These are phyloP conservation scores for Rhagonycha fulva DNA, from an alignment of 2,888 invertebrate species.

Conservation along the genomic window DNA sequence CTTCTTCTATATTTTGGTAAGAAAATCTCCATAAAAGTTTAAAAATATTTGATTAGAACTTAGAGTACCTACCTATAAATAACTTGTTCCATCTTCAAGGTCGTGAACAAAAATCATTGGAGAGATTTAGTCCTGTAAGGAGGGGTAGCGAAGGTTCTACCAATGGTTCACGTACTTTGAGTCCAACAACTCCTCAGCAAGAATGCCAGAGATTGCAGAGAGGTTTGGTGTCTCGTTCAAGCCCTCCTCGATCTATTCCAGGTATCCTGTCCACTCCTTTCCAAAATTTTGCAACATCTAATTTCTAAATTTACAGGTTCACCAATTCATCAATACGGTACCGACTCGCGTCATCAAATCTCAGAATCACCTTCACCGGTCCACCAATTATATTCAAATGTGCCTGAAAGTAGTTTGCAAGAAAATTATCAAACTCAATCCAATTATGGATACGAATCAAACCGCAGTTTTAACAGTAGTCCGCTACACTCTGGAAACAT, in stretches of 20 bases:
- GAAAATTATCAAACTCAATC: constrained; percentile 21
- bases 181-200: constrained; percentile 71
- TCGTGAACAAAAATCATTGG: constrained; percentile 63
- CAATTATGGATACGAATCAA: constrained; percentile 31
- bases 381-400: constrained; percentile 57
- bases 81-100: constrained; percentile 48
- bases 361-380: constrained; percentile 61
- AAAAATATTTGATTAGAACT: not conserved
- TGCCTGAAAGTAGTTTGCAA: constrained; percentile 20
- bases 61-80: not conserved
- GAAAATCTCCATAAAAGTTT: constrained; percentile 13
- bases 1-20: constrained; percentile 5
- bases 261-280: constrained; percentile 49
- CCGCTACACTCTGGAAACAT: constrained; percentile 42
- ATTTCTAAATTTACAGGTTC: constrained; percentile 56
- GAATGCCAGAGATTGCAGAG: constrained; percentile 80
- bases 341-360: constrained; percentile 47
- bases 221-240: constrained; percentile 55
- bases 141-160: constrained; percentile 81
- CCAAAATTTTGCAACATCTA: not conserved
- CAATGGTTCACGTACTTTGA: constrained; percentile 58
- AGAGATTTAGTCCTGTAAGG: constrained; percentile 89
- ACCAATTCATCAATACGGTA: constrained; percentile 61
- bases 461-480: constrained; percentile 38
- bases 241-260: constrained; percentile 62